Evolutionary conservation across 2,888 invertebrate genomes (phyloP), one percentile per base, ranked within the genome.

Genomic region (Lasioglossum oenotherae): DNA sequence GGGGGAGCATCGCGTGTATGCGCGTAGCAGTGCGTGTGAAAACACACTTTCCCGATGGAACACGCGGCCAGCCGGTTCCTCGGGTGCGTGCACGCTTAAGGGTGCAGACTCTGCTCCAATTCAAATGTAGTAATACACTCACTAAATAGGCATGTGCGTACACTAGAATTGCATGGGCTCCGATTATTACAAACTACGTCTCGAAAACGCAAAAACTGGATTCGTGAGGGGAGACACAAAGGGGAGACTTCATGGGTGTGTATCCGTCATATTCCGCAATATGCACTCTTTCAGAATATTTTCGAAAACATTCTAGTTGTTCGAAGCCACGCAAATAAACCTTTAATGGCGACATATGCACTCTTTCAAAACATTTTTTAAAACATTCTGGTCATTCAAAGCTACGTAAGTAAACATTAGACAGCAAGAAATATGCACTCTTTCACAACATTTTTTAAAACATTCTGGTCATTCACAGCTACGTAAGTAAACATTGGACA

Each of bases 31-130:
- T 74, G 78, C 81, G 78, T 77, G 83, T 57, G 78, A 80, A 82
- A 88, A 85, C 75, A 80, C 85, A 85, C 88, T 86, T 85, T 79
- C 83, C 88, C 73, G 81, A 85, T 81, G 88, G 83, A 85, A 78
- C 85, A 80, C 88, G 79, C 49, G 67, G 64, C 77, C 78, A 77
- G 74, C 67, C 76, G 69, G 78, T 79, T 81, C 82, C 82, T 84
- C 67, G 84, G 53, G 67, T 77, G 78, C 49, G 82, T 74, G 79
- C 75, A 64, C 75, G 82, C 77, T 69, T 86, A 86, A 88, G 53
- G 53, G 53, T 53, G 53, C 23, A 53, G 53, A 53, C 53, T 53
- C 53, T 53, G 53, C 53, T 53, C 53, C 53, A 23, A 53, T 53
- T 53, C 53, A 53, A 23, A 19, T 46, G 16, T 35, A 35, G 74